These are phyloP conservation scores for Myanophis thanlyinensis DNA, from an alignment of 2,113 vertebrate genomes.

Conservation along the genomic window DNA sequence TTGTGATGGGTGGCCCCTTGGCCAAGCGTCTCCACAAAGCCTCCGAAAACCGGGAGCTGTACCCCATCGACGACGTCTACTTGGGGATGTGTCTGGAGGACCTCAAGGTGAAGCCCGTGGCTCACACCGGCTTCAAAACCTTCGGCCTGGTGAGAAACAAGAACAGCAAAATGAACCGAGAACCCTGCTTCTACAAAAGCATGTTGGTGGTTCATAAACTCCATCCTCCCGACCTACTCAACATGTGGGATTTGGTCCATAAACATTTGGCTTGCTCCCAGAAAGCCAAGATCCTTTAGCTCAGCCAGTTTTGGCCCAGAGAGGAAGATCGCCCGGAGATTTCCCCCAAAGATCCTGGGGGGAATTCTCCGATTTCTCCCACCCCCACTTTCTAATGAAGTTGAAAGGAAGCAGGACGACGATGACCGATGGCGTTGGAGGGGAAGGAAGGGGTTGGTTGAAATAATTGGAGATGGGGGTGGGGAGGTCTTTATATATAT, in stretches of 20 bases:
- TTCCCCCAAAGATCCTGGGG: conserved; percentile 16
- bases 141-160: conserved; percentile 92
- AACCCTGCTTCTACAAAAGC: conserved; percentile 90
- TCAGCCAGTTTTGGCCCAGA: background rate
- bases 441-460: background rate
- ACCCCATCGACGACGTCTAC: conserved; percentile 94
- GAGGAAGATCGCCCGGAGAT: background rate
- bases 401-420: conserved; percentile 13
- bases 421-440: rapidly evolving
- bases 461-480: background rate
- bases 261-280: conserved; percentile 85
- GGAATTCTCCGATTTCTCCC: background rate
- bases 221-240: conserved; percentile 81
- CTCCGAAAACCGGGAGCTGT: conserved; percentile 84
- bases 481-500: background rate
- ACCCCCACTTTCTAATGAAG: rapidly evolving
- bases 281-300: conserved; percentile 82
- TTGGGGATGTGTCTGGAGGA: conserved; percentile 94
- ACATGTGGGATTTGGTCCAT: conserved; percentile 93
- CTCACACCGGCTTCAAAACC: conserved; percentile 91
- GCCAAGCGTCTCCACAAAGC: conserved; percentile 78
- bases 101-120: conserved; percentile 79
- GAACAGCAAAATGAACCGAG: conserved; percentile 89
- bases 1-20: conserved; percentile 84
- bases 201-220: conserved; percentile 98